Conservation (phyloP, 2,113 vertebrate genomes). For the Brachionichthys hirsutus region DNA sequence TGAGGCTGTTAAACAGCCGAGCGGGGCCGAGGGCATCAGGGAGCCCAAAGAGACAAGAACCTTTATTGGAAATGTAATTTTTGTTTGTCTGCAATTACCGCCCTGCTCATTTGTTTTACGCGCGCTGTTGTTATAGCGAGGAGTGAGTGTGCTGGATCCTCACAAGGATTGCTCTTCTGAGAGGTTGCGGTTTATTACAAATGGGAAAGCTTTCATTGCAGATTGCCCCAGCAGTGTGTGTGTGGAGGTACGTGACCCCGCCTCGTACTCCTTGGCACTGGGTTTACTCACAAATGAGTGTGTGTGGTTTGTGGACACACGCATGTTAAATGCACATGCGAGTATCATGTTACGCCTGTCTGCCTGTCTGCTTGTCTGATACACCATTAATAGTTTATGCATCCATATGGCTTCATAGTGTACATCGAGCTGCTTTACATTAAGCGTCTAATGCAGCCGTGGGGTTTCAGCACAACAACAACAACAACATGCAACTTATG, state of each 20-base stretch:
- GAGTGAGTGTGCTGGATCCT: conserved; percentile 54
- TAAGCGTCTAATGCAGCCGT: neutral
- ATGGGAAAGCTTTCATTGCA: conserved; percentile 78
- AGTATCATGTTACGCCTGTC: conserved; percentile 13
- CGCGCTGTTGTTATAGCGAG: conserved; percentile 62
- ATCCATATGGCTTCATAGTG: conserved; percentile 6
- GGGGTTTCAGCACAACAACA: neutral
- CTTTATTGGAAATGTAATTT: conserved; percentile 85
- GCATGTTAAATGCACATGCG: neutral
- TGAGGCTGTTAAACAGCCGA: conserved; percentile 77
- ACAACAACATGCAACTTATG: neutral
- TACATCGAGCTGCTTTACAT: conserved; percentile 11
- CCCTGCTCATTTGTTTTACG: conserved; percentile 78
- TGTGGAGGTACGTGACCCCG: conserved; percentile 58
- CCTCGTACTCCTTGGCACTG: conserved; percentile 4
- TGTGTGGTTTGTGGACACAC: neutral
- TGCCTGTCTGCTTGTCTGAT: conserved; percentile 17
- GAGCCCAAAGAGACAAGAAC: conserved; percentile 69
- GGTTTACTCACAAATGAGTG: neutral
- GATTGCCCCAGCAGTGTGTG: conserved; percentile 64
- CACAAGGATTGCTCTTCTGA: conserved; percentile 72
- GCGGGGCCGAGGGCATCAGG: conserved; percentile 70
- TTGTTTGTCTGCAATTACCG: conserved; percentile 82
- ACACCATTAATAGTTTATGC: conserved; percentile 8
- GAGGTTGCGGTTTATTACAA: conserved; percentile 76